Evolutionary conservation across 1,140 invertebrate species (phyloP), one percentile per base, ranked within the genome.

Genomic region (Drosophila cardini): DNA sequence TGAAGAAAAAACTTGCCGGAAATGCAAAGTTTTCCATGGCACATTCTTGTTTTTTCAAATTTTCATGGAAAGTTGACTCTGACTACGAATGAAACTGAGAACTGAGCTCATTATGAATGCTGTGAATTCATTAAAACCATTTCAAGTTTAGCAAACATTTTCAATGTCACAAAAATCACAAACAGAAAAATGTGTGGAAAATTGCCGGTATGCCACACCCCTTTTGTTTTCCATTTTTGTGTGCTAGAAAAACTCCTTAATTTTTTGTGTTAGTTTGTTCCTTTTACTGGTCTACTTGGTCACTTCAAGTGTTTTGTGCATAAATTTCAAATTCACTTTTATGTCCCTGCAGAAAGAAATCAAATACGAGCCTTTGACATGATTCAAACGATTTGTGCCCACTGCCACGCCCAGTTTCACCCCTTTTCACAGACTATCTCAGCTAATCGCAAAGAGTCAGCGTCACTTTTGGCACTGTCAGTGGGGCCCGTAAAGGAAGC

Each of bases 241-340:
- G 55, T 30, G 60, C 55, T 57, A 68, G 55, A 73, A 81, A 69
- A 34, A 63, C 57, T 34, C 30, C 32, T 13, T 30, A 72, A 72
- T 61, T 42, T 48, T 63, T 69, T 69, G 55, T n/a, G n/a, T n/a
- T n/a, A n/a, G 57, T 52, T 48, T 52, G 16, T 67, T 43, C 52
- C 0, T 26, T 42, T 45, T 55, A 36, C 56, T 34, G 34, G 30
- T 36, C 30, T 58, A 7, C 30, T 34, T 62, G 21, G 21, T 4
- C 21, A 30, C n/a, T 74, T 34, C 42, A 67, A 72, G 65, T 76
- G 65, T 32, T 32, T 72, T 82, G 65, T 78, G 82, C 71, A 85
- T 85, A 81, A 85, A 81, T 86, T 85, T 86, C 74, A 64, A 86
- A 86, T 86, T 81, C 78, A 78, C 57, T 86, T 86, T 86, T 86